Evolutionary conservation across 2,888 invertebrate genomes (phyloP).

Genomic region (Noctua fimbriata): DNA sequence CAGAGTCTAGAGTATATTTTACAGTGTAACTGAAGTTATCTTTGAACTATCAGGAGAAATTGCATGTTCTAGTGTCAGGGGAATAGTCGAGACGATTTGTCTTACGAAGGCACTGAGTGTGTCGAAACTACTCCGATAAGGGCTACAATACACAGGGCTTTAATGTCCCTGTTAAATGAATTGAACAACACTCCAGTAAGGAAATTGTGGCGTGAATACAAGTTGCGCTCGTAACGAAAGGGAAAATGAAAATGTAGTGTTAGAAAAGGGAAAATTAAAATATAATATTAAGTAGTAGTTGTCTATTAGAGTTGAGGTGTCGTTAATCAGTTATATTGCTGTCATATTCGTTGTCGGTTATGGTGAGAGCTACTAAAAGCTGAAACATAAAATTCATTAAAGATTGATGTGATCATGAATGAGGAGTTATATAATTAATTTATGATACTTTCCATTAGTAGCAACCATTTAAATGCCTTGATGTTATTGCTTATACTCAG

Average conservation of each 20-base stretch:
- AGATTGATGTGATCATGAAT: constrained; percentile 10
- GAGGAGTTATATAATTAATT: constrained; percentile 25
- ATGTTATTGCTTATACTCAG: constrained; percentile 16
- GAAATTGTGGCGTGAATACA: constrained; percentile 42
- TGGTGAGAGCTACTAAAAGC: constrained; percentile 6
- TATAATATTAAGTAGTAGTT: constrained; percentile 26
- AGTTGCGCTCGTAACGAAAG: constrained; percentile 38
- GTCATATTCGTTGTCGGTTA: background rate
- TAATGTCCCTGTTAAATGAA: constrained; percentile 62
- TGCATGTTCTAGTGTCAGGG: constrained; percentile 75
- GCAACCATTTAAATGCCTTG: constrained; percentile 16
- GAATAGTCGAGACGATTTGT: constrained; percentile 78
- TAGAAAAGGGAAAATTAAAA: constrained; percentile 49
- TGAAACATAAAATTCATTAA: constrained; percentile 18
- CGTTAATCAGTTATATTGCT: constrained; percentile 2
- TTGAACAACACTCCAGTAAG: constrained; percentile 54
- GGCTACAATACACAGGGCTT: constrained; percentile 57
- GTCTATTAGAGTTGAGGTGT: constrained; percentile 19
- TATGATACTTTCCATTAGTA: constrained; percentile 24
- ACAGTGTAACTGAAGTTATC: constrained; percentile 73
- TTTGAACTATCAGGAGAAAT: constrained; percentile 78
- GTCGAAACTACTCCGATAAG: constrained; percentile 67
- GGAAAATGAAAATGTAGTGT: constrained; percentile 46
- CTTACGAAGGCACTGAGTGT: constrained; percentile 74
- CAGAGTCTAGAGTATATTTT: constrained; percentile 67